These are phyloP conservation scores for Chymomyza procnemis DNA, from an alignment of 2,888 invertebrate species.

Conservation along the genomic window DNA sequence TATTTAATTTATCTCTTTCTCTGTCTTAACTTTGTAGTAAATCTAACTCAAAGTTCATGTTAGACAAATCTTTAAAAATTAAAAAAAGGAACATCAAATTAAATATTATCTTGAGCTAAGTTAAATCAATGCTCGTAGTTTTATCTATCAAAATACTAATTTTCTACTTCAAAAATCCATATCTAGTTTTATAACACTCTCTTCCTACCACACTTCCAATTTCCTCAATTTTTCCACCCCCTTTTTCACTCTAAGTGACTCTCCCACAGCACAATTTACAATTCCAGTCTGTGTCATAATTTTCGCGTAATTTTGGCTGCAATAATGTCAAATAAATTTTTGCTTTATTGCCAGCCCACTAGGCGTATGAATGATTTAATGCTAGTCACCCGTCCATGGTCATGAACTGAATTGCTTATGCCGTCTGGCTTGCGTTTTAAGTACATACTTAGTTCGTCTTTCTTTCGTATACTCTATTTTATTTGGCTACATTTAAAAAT, in stretches of 20 bases:
- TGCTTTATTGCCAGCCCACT: neutral
- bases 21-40: too few species aligned
- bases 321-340: neutral
- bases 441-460: slow-evolving; percentile 9
- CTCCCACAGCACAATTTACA: neutral
- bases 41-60: too few species aligned
- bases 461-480: neutral
- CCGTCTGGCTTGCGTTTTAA: neutral
- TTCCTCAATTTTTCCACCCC: neutral
- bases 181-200: too few species aligned
- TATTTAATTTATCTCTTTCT: too few species aligned
- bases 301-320: neutral
- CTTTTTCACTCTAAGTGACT: too few species aligned
- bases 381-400: neutral
- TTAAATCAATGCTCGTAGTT: too few species aligned
- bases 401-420: neutral
- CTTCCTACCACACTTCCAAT: neutral
- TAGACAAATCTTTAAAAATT: too few species aligned
- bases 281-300: neutral
- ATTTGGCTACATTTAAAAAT: slow-evolving; percentile 33
- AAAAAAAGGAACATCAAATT: too few species aligned
- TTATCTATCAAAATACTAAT: too few species aligned
- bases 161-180: too few species aligned
- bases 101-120: too few species aligned
- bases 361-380: neutral